phyloP scores from a whole-genome alignment of 2,113 vertebrate genomes.

The Turdus rufiventris region DNA sequence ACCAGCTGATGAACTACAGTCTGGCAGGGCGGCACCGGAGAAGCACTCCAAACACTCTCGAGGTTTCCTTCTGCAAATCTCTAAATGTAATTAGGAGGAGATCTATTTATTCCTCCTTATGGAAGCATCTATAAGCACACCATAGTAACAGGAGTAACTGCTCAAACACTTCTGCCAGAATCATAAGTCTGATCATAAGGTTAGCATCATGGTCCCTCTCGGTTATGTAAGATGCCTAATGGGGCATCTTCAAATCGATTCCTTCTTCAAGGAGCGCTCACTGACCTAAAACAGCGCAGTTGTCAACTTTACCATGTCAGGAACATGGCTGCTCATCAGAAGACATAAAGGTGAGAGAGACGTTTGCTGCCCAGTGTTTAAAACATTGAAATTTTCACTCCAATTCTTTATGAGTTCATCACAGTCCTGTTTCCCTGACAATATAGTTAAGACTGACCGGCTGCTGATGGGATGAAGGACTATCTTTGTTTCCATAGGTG shows the following conservation, averaged over 20 bases:
- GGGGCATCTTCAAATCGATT: not conserved
- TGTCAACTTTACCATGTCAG: not conserved
- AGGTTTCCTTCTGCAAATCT: not conserved
- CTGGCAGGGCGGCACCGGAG: not conserved
- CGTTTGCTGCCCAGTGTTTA: not conserved
- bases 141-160: not conserved
- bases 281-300: not conserved
- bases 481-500: not conserved
- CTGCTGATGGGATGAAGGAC: not conserved
- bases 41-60: not conserved
- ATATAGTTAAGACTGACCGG: not conserved
- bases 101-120: not conserved
- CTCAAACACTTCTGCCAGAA: not conserved
- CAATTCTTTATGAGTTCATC: not conserved
- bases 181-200: not conserved
- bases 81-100: not conserved
- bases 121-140: not conserved
- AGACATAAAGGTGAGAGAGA: not conserved
- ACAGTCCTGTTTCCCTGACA: not conserved
- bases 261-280: not conserved
- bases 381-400: not conserved
- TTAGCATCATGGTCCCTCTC: not conserved
- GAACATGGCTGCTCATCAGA: not conserved
- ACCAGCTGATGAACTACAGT: not conserved
- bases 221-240: not conserved